Evolutionary conservation across 2,888 invertebrate genomes (phyloP), one percentile per base, ranked within the genome.

Genomic region (Fragum sueziense): DNA sequence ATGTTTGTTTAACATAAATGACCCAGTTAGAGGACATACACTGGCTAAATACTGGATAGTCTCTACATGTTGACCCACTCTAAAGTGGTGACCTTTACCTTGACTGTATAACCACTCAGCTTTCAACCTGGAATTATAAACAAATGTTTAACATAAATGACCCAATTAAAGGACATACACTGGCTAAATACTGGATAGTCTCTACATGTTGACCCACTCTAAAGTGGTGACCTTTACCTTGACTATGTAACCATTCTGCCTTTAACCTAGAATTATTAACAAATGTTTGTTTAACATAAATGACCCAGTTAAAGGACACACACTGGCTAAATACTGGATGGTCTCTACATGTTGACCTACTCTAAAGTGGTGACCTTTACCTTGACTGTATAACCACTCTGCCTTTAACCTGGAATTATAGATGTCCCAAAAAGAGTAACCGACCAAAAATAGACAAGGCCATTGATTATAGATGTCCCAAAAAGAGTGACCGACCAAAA

Each of bases 61-160:
- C 77, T 96, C 95, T 20, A 95, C 94, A 88, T 98, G 98, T 91
- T 98, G 97, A 0, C 98, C 98, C 11, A 90, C 86, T 74, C 96
- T 96, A 94, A 96, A 98, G 92, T 97, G 96, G 79, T 97, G 95
- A 0, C 98, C 98, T 89, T 97, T 96, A 62, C 98, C 98, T 94
- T 98, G 98, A 84, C 97, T 97, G 94, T 97, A 98, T 76, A 98
- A 94, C 98, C 98, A 98, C 93, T 98, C 98, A 0, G 97, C 98
- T 94, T 97, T 97, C 86, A 98, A 94, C 92, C 98, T 97, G 93
- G 33, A 86, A n/a, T n/a, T n/a, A n/a, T n/a, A n/a, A n/a, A n/a
- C n/a, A n/a, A n/a, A n/a, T n/a, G n/a, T n/a, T n/a, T n/a, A n/a
- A n/a, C n/a, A n/a, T n/a, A n/a, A n/a, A n/a, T n/a, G n/a, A n/a